Evolutionary conservation across 2,797 vertebrate species (phyloP).

Genomic region (Coranthus polyacanthus): DNA sequence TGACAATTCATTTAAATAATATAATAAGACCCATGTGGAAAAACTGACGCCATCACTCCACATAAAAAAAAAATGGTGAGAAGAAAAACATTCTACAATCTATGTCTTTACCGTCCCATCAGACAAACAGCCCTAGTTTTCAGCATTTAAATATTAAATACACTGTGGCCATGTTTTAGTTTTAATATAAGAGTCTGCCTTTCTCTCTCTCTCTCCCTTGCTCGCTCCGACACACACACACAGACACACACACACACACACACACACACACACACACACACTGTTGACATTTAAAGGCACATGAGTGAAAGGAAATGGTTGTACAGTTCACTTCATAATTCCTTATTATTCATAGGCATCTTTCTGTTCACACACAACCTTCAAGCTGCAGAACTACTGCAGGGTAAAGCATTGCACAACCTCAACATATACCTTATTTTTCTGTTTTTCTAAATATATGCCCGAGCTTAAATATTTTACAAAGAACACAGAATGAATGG

Average conservation of each 20-base stretch:
- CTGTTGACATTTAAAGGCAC: constrained; percentile 56
- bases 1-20: not conserved
- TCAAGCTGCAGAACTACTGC: not conserved
- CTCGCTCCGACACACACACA: constrained; percentile 5
- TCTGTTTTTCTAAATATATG: not conserved
- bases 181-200: constrained; percentile 45
- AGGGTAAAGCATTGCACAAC: not conserved
- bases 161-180: constrained; percentile 24
- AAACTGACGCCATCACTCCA: not conserved
- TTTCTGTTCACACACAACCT: constrained; percentile 19
- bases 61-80: too few species aligned
- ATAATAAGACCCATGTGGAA: not conserved
- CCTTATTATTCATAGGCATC: constrained; percentile 33
- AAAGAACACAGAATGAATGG: too few species aligned
- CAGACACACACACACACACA: constrained; percentile 20
- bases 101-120: constrained; percentile 2
- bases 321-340: constrained; percentile 35
- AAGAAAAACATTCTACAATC: not conserved
- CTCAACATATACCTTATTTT: constrained; percentile 2
- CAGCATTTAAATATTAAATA: constrained; percentile 36
- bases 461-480: constrained; percentile 8
- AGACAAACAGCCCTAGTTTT: constrained; percentile 13
- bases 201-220: not conserved
- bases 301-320: constrained; percentile 40
- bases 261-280: constrained; percentile 16